Conservation (phyloP, 1,140 invertebrate species). For the fruit fly (Drosophila melanogaster) region Release_6_plus_ISO1_MT NC_004354.4:22666001-22666500, state of each 20-base stretch:
- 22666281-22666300: background rate
- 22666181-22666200: constrained; percentile 39
- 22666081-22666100: constrained; percentile 36
- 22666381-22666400: too few species aligned
- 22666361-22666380: too few species aligned
- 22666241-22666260: background rate
- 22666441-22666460: too few species aligned
- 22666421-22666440: too few species aligned
- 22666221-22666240: background rate
- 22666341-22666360: background rate
- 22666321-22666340: background rate
- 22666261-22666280: background rate
- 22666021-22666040: constrained; percentile 10
- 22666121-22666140: constrained; percentile 75
- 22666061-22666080: constrained; percentile 22
- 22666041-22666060: constrained; percentile 28
- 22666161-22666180: constrained; percentile 47
- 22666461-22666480: too few species aligned
- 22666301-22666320: constrained; percentile 20
- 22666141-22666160: constrained; percentile 47
- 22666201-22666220: constrained; percentile 14
- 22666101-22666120: constrained; percentile 65
- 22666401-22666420: too few species aligned
- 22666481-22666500: too few species aligned
- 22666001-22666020: constrained; percentile 6